These are phyloP conservation scores for Orientallactaga bullata DNA, from an alignment of 2,113 vertebrate species.

Conservation along the genomic window DNA sequence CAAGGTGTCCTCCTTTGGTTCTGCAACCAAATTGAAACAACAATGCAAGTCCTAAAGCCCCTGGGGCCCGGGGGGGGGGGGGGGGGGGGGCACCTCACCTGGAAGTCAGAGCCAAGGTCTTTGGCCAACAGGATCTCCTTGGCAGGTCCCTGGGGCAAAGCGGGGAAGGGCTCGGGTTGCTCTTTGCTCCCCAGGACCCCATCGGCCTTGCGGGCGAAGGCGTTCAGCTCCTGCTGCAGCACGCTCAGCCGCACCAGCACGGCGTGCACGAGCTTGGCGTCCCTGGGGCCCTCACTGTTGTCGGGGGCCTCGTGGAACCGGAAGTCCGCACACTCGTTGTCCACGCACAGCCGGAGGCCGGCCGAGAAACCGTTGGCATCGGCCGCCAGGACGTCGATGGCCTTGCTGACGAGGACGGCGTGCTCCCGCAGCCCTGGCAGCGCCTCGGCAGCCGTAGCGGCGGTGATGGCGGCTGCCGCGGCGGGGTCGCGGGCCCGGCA, in stretches of 20 bases:
- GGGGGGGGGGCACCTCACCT: slow-evolving; percentile 87
- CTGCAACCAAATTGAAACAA: background rate
- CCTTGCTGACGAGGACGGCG: slow-evolving; percentile 93
- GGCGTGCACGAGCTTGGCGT: slow-evolving; percentile 92
- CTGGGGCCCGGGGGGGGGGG: background rate
- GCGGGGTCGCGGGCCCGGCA: slow-evolving; percentile 89
- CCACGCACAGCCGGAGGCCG: slow-evolving; percentile 90
- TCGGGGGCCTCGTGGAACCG: slow-evolving; percentile 88
- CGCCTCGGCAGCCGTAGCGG: slow-evolving; percentile 90
- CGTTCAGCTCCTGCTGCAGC: slow-evolving; percentile 93
- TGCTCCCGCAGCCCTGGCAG: slow-evolving; percentile 94
- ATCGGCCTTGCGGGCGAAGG: slow-evolving; percentile 93
- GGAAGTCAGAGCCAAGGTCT: slow-evolving; percentile 87
- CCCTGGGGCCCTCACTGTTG: slow-evolving; percentile 88
- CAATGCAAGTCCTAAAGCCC: background rate
- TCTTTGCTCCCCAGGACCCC: slow-evolving; percentile 86
- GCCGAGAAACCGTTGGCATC: slow-evolving; percentile 92
- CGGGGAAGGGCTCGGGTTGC: slow-evolving; percentile 85
- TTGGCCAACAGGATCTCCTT: slow-evolving; percentile 87
- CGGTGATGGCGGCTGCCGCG: slow-evolving; percentile 77
- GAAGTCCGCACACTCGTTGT: slow-evolving; percentile 89
- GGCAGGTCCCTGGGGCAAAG: slow-evolving; percentile 82
- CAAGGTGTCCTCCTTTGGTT: background rate
- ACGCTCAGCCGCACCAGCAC: slow-evolving; percentile 93
- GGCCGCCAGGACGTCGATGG: slow-evolving; percentile 94